Evolutionary conservation across 2,797 vertebrate genomes (phyloP).

Genomic region (Enteromius trimaculatus): DNA sequence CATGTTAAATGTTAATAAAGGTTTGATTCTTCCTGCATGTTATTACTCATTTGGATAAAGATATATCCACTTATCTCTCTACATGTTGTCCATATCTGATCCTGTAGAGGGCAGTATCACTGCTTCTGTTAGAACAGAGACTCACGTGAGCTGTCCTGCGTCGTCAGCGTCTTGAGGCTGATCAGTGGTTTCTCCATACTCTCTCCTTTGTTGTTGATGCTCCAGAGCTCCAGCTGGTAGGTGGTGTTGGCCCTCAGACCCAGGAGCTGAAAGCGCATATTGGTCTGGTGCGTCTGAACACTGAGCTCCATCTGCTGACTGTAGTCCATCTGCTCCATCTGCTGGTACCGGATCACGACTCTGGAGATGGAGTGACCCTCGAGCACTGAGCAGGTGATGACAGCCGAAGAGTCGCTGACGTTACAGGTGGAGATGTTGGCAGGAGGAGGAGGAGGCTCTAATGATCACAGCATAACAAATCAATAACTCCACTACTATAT

Average conservation of each 20-base stretch:
- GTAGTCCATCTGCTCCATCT: slow-evolving; percentile 76
- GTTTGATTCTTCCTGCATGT: neutral
- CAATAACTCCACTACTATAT: neutral
- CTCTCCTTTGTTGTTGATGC: slow-evolving; percentile 83
- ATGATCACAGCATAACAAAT: neutral
- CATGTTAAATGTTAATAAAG: neutral
- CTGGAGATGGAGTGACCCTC: slow-evolving; percentile 85
- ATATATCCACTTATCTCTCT: neutral
- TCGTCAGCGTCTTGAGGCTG: slow-evolving; percentile 72
- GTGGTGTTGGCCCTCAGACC: slow-evolving; percentile 80
- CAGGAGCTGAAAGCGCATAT: slow-evolving; percentile 81
- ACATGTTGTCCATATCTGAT: neutral
- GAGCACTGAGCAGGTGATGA: slow-evolving; percentile 80
- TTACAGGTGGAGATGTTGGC: slow-evolving; percentile 81
- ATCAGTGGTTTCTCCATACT: slow-evolving; percentile 72
- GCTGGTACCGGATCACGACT: slow-evolving; percentile 83
- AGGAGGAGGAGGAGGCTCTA: slow-evolving; percentile 83
- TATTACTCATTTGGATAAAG: neutral
- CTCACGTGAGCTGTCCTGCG: slow-evolving; percentile 58
- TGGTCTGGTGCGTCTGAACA: slow-evolving; percentile 70
- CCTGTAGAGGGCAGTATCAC: neutral
- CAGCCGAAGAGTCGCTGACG: slow-evolving; percentile 81
- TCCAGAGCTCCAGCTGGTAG: slow-evolving; percentile 84
- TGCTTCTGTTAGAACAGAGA: neutral
- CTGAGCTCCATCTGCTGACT: slow-evolving; percentile 83